Base-by-base conservation (phyloP, 2,888 invertebrate genomes). In the Brenthis ino region DNA sequence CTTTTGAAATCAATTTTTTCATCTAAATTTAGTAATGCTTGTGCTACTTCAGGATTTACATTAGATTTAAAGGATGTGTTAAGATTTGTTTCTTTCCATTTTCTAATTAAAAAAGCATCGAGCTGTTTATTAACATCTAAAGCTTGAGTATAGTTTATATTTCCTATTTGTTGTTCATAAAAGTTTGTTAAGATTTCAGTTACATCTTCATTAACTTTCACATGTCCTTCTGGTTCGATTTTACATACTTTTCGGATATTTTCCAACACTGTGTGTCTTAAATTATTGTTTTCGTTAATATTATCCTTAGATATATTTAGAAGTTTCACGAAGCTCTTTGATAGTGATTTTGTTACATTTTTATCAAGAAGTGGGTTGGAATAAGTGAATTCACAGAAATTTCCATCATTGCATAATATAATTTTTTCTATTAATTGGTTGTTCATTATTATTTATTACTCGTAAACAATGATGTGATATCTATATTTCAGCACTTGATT, bases 261-360 rank as follows among this genome's bases (percentile, higher is more conserved):
- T 75, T 86, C 82, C 16, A 92, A 70, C 65, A 91, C 79, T 11
- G 86, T 80, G 14, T 79, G 65, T 11, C 89, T 80, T 61, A 91
- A 72, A 69, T 85, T 88, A 61, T 80, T 85, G 69, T 86, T 86
- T 2, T 83, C 74, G 57, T 81, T 84, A 1, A 81, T 77, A 73
- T 82, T 85, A 68, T 82, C 79, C 64, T 81, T 78, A 14, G 88
- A 83, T 47, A 82, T 75, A 6, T 80, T 81, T 2, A 92, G 79
- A 63, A 90, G 85, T 73, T 87, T 87, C 2, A 92, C 79, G 66
- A 91, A 87, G 78, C 89, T 88, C 72, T 82, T 88, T 1, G 91
- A 83, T 24, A 91, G 77, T 6, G 84, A 82, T 55, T 76, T 77
- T 0, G 91, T 83, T 3, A 91, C 86, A 51, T 85, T 84, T 77